Conservation (phyloP, 2,797 vertebrate genomes). For the Hippopotamyrus pictus region DNA sequence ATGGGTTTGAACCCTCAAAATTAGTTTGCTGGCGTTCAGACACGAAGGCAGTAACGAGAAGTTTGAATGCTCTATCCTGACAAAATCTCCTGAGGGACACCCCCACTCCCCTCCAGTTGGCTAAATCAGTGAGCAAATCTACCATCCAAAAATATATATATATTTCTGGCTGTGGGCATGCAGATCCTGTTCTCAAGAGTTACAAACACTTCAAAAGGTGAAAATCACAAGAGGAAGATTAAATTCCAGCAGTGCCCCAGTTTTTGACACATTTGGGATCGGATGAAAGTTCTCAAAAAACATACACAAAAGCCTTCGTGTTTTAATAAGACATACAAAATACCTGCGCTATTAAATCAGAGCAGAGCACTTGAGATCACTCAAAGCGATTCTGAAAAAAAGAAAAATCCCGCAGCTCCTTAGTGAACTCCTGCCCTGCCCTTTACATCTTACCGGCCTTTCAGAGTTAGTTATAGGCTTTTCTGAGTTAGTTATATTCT, state of each 20-base stretch:
- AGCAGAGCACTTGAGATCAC: background rate
- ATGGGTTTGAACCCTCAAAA: background rate
- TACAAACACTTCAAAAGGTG: background rate
- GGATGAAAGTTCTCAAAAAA: background rate
- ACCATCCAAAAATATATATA: background rate
- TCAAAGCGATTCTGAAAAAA: background rate
- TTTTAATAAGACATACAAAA: conserved; percentile 4
- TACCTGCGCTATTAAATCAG: background rate
- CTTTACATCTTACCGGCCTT: background rate
- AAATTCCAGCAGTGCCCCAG: background rate
- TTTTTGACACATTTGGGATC: background rate
- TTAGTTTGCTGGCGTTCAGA: background rate
- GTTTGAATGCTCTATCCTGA: background rate
- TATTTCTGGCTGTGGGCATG: background rate
- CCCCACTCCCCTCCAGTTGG: background rate
- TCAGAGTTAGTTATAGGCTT: background rate
- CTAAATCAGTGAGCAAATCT: background rate
- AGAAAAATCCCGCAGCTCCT: background rate
- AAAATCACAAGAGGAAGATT: background rate
- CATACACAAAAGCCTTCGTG: background rate
- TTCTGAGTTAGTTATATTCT: background rate
- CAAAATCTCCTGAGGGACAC: background rate
- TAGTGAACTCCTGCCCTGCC: background rate
- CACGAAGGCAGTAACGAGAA: background rate
- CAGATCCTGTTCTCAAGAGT: background rate